Evolutionary conservation across 2,797 vertebrate species (phyloP), one percentile per base, ranked within the genome.

Genomic region (Sebastiscus albofasciatus): DNA sequence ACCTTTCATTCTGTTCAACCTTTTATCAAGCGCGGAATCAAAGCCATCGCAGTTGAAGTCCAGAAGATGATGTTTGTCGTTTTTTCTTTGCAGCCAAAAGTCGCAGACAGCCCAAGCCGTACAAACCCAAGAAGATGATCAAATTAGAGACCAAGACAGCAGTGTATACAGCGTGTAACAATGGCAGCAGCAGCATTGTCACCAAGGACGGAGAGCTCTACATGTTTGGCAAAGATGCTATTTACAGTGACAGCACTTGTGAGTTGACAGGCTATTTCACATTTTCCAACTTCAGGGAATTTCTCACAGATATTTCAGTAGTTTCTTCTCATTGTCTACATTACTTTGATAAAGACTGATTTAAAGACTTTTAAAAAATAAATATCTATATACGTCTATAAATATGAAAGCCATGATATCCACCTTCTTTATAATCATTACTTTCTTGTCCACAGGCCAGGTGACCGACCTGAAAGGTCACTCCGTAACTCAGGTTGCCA

Each of bases 181-280:
- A 99, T 55, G 99, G 99, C 90, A 99, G 99, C 94, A 99, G 99
- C 95, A 99, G 98, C 85, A 97, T 99, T 34, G 96, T 99, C 88
- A 99, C 98, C 83, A 99, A 99, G 94, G 99, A 99, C 58, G 99
- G 99, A 82, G 99, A 99, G 88, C 97, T 99, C 26, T 99, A 98
- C 94, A 99, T 99, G 98, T 99, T 99, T 93, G 99, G 99, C 81
- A 99, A 99, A 95, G 99, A 99, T 93, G 99, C 99, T 52, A 98
- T 99, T 95, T 99, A 99, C 93, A 99, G 98, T 82, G 99, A 99
- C 92, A 97, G 96, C 93, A 97, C 98, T 93, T 98, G 99, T 99
- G 96, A 97, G 98, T 97, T 59, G 54, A 71, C 60, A 10, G 29
- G 68, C 20, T 31, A 9, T 54, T 72, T 84, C 14, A 27, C 16